Evolutionary conservation across 2,113 vertebrate species (phyloP), one percentile per base, ranked within the genome.

Genomic region (Peromyscus maniculatus): DNA sequence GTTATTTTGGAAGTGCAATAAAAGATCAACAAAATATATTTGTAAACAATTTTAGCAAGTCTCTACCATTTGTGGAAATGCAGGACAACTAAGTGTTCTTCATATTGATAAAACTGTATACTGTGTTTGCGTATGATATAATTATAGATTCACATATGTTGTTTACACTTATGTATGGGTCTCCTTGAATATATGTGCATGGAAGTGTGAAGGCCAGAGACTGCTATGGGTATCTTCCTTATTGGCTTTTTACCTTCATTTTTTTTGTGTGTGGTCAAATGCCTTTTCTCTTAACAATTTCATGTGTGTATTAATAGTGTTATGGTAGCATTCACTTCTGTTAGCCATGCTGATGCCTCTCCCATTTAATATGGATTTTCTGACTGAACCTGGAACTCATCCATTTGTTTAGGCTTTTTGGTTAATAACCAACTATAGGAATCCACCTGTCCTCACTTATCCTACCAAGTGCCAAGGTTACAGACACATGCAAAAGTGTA

Each of bases 21-120:
- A 97, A 93, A 84, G 88, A 66, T 5, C 19, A 43, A 12, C 49
- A 95, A 69, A 39, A 87, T 24, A 22, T 84, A 89, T 55, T 89
- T 95, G 64, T 79, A 59, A 90, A 88, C 33, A 80, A n/a, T 39
- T 91, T 95, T 87, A 97, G 87, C 26, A 80, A 31, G 83, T 80
- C n/a, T 67, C 1, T 75, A 66, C 22, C 79, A 83, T 13, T 10
- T 91, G 49, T 74, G n/a, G 36, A 91, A 91, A 78, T 78, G 36
- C 49, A 74, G 26, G 75, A 22, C 59, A 31, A 33, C 39, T 79
- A 19, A 36, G 9, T 28, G 1, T 67, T 43, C 33, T 66, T 4
- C 22, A 9, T 26, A 77, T 52, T 43, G 87, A 4, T 67, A 78
- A 91, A 84, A 55, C 2, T 79, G 33, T n/a, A 12, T 82, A 28